Evolutionary conservation across 2,113 vertebrate genomes (phyloP), one percentile per base, ranked within the genome.

Genomic region (Seriola dumerili): DNA sequence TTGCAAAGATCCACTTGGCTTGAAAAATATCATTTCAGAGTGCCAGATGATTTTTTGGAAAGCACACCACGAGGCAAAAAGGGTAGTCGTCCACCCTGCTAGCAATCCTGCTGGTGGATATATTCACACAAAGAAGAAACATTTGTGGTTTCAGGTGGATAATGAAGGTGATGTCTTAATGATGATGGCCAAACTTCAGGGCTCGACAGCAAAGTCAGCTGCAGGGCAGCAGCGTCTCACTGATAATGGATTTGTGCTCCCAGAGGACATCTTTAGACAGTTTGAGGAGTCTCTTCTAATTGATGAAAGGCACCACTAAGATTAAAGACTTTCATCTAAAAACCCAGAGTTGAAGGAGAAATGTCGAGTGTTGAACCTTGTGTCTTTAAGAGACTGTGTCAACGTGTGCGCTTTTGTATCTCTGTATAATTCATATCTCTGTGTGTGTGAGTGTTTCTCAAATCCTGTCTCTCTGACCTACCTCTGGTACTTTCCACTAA

Each of bases 161-260:
- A 76, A 80, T 78, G 48, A 75, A 72, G 70, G 63, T 36, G 36
- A 48, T 72, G 38, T 82, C 32, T 76, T 80, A 73, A 86, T 83
- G 83, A 89, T 72, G 80, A 79, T 55, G 72, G 29, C 64, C 62
- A 65, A 72, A 85, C 73, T 71, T 80, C 55, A 78, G 48, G 72
- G 63, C 48, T 55, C 1, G 17, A 80, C 52, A 75, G 74, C 38
- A 54, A 69, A 88, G 83, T 78, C 70, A 54, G 76, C 80, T 69
- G 66, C 67, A 16, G 78, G 87, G 62, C 79, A 74, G 23, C 42
- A n/a, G 54, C 9, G 38, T 80, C 80, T 92, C 76, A 16, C 72
- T 58, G 65, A 65, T 80, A 83, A 88, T 78, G 66, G 78, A 87
- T 72, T 46, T 4, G 19, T 61, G 79, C 8, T 82, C 48, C 82